Evolutionary conservation across 2,888 invertebrate genomes (phyloP).

Genomic region (Halictus quadricinctus): DNA sequence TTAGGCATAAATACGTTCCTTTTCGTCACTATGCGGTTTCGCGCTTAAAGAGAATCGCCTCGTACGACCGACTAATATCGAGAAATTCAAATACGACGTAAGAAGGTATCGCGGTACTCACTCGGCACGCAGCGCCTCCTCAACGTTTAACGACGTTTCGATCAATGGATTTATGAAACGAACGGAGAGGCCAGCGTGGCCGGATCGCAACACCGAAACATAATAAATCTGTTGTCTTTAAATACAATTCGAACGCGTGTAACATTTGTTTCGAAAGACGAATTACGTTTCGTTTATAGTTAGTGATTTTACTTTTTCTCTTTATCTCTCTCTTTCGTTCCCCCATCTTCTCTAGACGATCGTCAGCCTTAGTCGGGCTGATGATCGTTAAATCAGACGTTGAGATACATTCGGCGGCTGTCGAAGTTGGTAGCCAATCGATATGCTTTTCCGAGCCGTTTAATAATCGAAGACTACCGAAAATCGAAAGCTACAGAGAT

Average conservation of each 20-base stretch:
- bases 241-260: slow-evolving; percentile 44
- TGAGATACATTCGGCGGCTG: slow-evolving; percentile 50
- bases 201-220: slow-evolving; percentile 26
- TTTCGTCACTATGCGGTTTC: slow-evolving; percentile 39
- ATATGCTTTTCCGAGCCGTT: slow-evolving; percentile 36
- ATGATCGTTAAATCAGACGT: slow-evolving; percentile 43
- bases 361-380: slow-evolving; percentile 36
- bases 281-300: slow-evolving; percentile 24
- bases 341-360: slow-evolving; percentile 23
- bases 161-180: slow-evolving; percentile 50
- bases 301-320: slow-evolving; percentile 1
- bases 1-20: slow-evolving; percentile 68
- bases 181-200: slow-evolving; percentile 60
- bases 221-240: slow-evolving; percentile 28
- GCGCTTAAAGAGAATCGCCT: slow-evolving; percentile 45
- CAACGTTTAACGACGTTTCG: slow-evolving; percentile 57
- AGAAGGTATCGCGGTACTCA: slow-evolving; percentile 28
- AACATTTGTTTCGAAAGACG: slow-evolving; percentile 51
- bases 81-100: slow-evolving; percentile 47
- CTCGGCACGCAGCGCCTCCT: slow-evolving; percentile 37
- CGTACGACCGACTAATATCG: slow-evolving; percentile 51
- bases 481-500: slow-evolving; percentile 80
- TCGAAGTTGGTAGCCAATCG: slow-evolving; percentile 55
- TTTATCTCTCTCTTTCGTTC: neutral
- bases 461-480: slow-evolving; percentile 78